Evolutionary conservation across 2,888 invertebrate genomes (phyloP).

Genomic region (Atethmia centrago): DNA sequence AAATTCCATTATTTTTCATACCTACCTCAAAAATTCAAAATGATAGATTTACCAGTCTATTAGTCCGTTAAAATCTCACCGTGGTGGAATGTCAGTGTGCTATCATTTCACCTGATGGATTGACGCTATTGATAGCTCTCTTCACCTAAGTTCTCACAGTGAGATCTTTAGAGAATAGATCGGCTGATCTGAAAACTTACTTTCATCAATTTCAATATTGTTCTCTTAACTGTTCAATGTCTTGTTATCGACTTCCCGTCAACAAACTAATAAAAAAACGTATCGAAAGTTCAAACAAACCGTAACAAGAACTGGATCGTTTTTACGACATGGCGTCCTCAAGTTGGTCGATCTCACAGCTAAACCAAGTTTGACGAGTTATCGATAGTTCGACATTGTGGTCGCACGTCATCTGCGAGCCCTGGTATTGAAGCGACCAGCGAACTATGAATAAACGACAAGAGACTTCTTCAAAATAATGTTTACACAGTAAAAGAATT

Average conservation of each 20-base stretch:
- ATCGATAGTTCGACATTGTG: constrained; percentile 50
- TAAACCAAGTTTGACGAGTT: constrained; percentile 44
- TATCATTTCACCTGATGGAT: too few species aligned
- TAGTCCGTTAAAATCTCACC: too few species aligned
- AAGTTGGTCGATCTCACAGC: constrained; percentile 33
- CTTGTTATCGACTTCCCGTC: not conserved
- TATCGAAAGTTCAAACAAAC: constrained; percentile 2
- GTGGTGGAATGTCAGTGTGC: too few species aligned
- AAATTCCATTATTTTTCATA: not conserved
- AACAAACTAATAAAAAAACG: constrained; percentile 17
- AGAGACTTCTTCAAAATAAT: too few species aligned
- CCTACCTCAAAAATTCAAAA: not conserved
- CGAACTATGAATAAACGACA: constrained; percentile 8
- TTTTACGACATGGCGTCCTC: constrained; percentile 41
- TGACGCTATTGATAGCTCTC: too few species aligned
- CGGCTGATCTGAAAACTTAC: not conserved
- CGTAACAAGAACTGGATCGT: constrained; percentile 38
- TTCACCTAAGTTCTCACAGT: not conserved
- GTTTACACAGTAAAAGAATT: too few species aligned
- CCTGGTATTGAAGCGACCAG: constrained; percentile 31
- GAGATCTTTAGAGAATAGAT: not conserved
- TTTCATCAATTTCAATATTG: not conserved
- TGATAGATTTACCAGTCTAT: too few species aligned
- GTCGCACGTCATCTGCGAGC: constrained; percentile 27
- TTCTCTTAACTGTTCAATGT: not conserved